Percentiles rank a stretch among this genome's conserved stretches.
These are phyloP conservation scores for Oeneis ivallda DNA, from an alignment of 2,888 invertebrate genomes.

Conservation along the genomic window DNA sequence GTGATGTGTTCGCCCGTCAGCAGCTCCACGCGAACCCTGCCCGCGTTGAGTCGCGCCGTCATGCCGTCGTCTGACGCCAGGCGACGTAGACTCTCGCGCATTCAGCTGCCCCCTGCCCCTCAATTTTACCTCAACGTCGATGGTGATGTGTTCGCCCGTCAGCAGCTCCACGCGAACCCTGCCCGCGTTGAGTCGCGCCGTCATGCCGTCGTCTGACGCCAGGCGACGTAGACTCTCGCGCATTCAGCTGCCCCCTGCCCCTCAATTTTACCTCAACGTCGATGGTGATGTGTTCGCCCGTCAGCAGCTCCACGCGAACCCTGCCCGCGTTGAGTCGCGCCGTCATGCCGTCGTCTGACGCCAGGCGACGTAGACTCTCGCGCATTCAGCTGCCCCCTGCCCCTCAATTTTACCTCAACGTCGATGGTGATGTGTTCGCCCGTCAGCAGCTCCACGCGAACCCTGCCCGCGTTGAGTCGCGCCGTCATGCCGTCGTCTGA, in stretches of 20 bases:
- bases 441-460: too few species aligned
- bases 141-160: neutral
- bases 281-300: too few species aligned
- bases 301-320: too few species aligned
- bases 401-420: too few species aligned
- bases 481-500: too few species aligned
- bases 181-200: neutral
- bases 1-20: conserved; percentile 92
- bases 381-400: too few species aligned
- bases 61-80: conserved; percentile 65
- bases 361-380: too few species aligned
- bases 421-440: too few species aligned
- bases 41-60: conserved; percentile 50
- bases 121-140: conserved; percentile 12
- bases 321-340: too few species aligned
- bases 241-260: neutral
- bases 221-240: neutral
- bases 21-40: conserved; percentile 88
- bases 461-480: too few species aligned
- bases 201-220: conserved; percentile 1
- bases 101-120: conserved; percentile 50
- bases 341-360: too few species aligned
- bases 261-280: neutral
- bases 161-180: neutral
- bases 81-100: conserved; percentile 73